phyloP scores from a whole-genome alignment of 2,113 vertebrate genomes.

The Tragelaphus strepsiceros region DNA sequence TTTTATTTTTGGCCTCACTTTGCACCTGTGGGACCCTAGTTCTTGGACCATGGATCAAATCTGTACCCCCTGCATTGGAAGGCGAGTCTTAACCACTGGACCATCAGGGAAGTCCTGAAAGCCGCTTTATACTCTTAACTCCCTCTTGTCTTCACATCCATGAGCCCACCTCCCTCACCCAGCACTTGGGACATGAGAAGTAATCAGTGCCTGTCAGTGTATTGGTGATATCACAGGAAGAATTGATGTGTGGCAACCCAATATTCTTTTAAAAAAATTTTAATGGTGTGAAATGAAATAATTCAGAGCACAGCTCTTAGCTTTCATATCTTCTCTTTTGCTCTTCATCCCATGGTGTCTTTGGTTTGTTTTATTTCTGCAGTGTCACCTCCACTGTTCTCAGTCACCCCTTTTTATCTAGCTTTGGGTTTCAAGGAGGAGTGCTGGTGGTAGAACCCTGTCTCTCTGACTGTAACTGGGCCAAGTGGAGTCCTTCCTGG shows the following conservation, averaged over 20 bases:
- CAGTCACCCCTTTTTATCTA: background rate
- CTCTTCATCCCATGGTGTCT: background rate
- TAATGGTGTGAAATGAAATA: background rate
- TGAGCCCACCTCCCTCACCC: background rate
- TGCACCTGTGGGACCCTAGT: background rate
- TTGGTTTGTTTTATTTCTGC: background rate
- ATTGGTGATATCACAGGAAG: background rate
- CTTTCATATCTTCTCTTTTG: background rate
- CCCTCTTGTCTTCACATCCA: background rate
- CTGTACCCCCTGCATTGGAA: background rate
- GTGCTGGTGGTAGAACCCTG: background rate
- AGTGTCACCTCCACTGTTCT: background rate
- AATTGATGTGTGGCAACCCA: background rate
- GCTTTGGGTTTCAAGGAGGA: background rate
- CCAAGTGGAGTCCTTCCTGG: background rate
- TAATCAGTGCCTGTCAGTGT: background rate
- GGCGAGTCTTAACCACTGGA: background rate
- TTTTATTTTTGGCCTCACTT: background rate
- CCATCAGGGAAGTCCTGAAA: background rate
- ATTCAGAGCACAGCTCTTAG: background rate
- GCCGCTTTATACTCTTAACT: background rate
- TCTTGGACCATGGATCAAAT: background rate
- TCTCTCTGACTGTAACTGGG: background rate
- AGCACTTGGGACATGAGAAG: background rate
- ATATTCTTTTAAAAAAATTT: background rate